Conservation (phyloP, 2,113 vertebrate species). For the Calidris pugnax region DNA sequence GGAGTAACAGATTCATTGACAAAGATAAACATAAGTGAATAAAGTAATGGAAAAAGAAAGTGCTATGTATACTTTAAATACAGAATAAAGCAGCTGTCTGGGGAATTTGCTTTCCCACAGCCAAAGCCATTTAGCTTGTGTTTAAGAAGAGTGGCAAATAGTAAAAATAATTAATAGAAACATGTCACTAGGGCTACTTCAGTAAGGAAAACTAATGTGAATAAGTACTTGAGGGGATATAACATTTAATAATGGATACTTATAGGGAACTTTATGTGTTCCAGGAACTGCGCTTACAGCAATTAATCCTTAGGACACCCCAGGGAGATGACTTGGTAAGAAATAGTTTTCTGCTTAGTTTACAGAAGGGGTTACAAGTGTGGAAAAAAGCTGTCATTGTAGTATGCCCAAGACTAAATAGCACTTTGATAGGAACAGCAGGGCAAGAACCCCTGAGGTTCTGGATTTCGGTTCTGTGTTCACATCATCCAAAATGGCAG, state of each 20-base stretch:
- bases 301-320: constrained; percentile 36
- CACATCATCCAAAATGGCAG: neutral
- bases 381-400: neutral
- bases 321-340: neutral
- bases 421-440: neutral
- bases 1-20: neutral
- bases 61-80: neutral
- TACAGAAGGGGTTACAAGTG: neutral
- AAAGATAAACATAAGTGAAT: neutral
- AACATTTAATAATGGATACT: constrained; percentile 36
- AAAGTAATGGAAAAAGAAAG: neutral
- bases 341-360: neutral
- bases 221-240: constrained; percentile 2
- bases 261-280: constrained; percentile 20
- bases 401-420: neutral
- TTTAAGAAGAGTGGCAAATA: constrained; percentile 17
- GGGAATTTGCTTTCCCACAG: neutral
- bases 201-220: constrained; percentile 8
- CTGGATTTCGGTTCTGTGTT: neutral
- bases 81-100: neutral
- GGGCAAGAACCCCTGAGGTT: neutral
- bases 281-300: neutral
- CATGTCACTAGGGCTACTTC: neutral
- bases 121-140: neutral
- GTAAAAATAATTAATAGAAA: constrained; percentile 48